phyloP scores from a whole-genome alignment of 2,888 invertebrate species.

The Xylota sylvarum region DNA sequence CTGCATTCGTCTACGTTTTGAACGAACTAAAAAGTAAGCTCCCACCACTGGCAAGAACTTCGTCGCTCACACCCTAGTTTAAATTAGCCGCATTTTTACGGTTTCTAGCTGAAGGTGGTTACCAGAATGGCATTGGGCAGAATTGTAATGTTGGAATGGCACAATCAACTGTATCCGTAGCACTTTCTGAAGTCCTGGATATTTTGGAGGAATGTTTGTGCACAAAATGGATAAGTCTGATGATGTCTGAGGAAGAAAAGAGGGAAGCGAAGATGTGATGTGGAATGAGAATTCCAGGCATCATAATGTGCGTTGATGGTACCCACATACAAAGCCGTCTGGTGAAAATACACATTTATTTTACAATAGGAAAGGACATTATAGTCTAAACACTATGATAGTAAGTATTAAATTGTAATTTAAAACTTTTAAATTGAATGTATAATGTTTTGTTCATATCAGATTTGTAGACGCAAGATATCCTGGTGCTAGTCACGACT shows the following conservation, averaged over 20 bases:
- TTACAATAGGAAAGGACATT: conserved; percentile 9
- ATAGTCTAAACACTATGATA: background rate
- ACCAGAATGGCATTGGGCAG: background rate
- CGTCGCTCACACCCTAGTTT: background rate
- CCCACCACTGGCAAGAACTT: background rate
- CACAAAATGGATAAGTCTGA: too few species aligned
- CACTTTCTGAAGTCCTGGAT: conserved; percentile 9
- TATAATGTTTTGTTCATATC: too few species aligned
- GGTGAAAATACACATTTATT: background rate
- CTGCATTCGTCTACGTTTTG: conserved; percentile 4
- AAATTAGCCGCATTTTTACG: too few species aligned
- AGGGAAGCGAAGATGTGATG: conserved; percentile 40
- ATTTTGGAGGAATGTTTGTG: conserved; percentile 35
- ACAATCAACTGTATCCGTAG: conserved; percentile 58
- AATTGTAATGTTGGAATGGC: conserved; percentile 39
- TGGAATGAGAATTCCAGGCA: conserved; percentile 49
- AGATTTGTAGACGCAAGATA: too few species aligned
- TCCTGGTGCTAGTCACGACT: conserved; percentile 12
- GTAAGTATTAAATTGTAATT: too few species aligned
- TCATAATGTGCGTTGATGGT: too few species aligned
- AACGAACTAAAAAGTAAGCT: conserved; percentile 3
- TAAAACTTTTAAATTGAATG: too few species aligned
- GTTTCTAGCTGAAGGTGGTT: too few species aligned
- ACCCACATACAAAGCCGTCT: background rate
- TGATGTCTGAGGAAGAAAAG: conserved; percentile 42